phyloP scores from a whole-genome alignment of 53 echinoderm and acorn worm species.

The Stichopus horrens region DNA sequence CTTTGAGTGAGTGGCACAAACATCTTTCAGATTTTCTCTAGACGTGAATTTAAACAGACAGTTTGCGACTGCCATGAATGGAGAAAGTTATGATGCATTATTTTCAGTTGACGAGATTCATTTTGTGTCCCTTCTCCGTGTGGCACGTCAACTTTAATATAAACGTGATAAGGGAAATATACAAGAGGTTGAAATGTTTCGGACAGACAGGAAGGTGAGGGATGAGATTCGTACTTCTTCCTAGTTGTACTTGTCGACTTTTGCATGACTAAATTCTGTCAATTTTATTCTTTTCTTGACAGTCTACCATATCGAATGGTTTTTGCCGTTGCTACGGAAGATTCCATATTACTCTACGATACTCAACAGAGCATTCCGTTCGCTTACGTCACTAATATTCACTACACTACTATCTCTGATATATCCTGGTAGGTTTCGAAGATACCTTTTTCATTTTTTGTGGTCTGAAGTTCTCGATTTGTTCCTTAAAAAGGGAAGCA shows the following conservation, averaged over 20 bases:
- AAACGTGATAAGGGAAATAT: no score
- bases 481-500: no score
- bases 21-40: background rate
- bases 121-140: no score
- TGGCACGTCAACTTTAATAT: no score
- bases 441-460: no score
- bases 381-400: constrained; percentile 85
- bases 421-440: constrained; percentile 71
- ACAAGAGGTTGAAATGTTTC: no score
- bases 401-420: constrained; percentile 90
- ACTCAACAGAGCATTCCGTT: constrained; percentile 92
- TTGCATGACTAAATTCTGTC: background rate
- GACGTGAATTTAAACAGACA: no score
- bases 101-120: no score
- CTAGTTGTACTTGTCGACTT: background rate
- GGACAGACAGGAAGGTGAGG: no score
- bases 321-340: constrained; percentile 92
- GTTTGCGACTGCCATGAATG: no score
- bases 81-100: no score
- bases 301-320: constrained; percentile 91
- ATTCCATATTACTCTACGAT: constrained; percentile 83
- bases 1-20: constrained; percentile 12
- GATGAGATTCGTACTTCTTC: background rate
- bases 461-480: no score
- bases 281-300: constrained; percentile 16